These are phyloP conservation scores for Microcebus jonahi DNA, from an alignment of 2,113 vertebrate species.

Conservation along the genomic window DNA sequence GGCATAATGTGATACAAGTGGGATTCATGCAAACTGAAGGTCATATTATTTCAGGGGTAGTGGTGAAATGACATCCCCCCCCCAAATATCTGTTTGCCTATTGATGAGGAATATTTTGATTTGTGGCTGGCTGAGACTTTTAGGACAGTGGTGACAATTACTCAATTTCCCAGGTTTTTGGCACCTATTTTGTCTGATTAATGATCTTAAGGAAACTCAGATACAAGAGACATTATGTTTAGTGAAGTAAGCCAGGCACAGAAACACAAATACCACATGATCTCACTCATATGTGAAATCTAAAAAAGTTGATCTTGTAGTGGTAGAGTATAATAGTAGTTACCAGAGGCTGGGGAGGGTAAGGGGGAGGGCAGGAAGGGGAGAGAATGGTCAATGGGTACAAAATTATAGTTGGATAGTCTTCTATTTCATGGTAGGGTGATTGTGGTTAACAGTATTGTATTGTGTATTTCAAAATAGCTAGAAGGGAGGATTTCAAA, in stretches of 20 bases:
- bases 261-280: not conserved
- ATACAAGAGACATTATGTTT: not conserved
- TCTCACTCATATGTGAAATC: not conserved
- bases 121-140: slow-evolving; percentile 1
- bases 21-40: not conserved
- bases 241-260: not conserved
- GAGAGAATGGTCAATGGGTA: not conserved
- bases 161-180: not conserved
- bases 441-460: not conserved
- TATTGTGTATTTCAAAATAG: not conserved
- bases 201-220: not conserved
- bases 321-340: not conserved
- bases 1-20: not conserved
- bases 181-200: not conserved
- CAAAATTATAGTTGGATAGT: not conserved
- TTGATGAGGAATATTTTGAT: not conserved
- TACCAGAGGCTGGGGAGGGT: not conserved
- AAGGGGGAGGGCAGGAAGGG: no score
- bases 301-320: not conserved
- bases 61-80: not conserved
- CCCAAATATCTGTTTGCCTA: not conserved
- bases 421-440: not conserved
- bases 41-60: not conserved
- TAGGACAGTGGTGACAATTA: not conserved
- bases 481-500: not conserved